Conservation (phyloP, 2,888 invertebrate species). For the Steinernema hermaphroditum region DNA sequence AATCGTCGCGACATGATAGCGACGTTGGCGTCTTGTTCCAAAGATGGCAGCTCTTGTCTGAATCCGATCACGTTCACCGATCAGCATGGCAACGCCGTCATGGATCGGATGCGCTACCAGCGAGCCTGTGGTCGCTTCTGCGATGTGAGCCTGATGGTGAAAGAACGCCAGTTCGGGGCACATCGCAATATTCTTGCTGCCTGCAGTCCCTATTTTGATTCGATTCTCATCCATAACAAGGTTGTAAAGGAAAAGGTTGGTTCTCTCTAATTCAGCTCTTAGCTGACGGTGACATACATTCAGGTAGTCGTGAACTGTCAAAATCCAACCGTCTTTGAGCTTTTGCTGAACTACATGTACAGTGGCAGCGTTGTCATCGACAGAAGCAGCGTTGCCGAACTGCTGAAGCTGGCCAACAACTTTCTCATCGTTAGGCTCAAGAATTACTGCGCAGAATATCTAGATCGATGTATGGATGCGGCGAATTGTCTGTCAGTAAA, state of each 20-base stretch:
- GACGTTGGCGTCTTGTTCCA: slow-evolving; percentile 52
- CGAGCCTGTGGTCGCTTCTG: slow-evolving; percentile 71
- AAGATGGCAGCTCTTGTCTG: slow-evolving; percentile 66
- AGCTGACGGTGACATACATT: not conserved
- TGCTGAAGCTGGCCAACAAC: slow-evolving; percentile 73
- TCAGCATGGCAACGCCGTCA: slow-evolving; percentile 67
- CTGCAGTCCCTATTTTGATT: slow-evolving; percentile 74
- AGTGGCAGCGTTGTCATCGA: slow-evolving; percentile 73
- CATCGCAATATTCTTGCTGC: slow-evolving; percentile 74
- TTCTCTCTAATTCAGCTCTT: not conserved
- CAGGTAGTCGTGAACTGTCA: slow-evolving; percentile 72
- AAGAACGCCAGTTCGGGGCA: slow-evolving; percentile 72
- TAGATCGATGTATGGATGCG: slow-evolving; percentile 73
- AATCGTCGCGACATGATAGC: slow-evolving; percentile 32
- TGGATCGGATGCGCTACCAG: slow-evolving; percentile 69
- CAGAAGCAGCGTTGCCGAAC: slow-evolving; percentile 73
- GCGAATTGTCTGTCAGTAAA: slow-evolving; percentile 74
- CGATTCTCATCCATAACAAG: slow-evolving; percentile 71
- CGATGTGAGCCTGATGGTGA: slow-evolving; percentile 68
- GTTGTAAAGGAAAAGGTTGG: slow-evolving; percentile 66
- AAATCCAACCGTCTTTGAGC: slow-evolving; percentile 72
- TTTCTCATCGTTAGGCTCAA: slow-evolving; percentile 72
- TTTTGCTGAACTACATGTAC: slow-evolving; percentile 75
- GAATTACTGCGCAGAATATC: slow-evolving; percentile 74
- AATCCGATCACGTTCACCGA: slow-evolving; percentile 68